Conservation (phyloP, 2,797 vertebrate species). For the Sebastes vulpes region DNA sequence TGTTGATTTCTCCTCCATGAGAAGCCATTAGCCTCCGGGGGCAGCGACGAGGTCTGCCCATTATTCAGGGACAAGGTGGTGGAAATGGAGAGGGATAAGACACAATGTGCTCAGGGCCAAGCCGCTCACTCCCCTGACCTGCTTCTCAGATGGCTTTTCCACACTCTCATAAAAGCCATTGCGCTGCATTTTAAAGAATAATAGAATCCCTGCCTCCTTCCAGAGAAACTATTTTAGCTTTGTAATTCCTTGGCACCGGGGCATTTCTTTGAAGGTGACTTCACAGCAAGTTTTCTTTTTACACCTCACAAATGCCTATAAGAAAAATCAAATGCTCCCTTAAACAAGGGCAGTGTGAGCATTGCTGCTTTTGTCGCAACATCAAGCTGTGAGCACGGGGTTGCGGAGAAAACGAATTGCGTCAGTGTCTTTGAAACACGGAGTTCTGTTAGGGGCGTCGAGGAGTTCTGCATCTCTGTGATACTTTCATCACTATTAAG, state of each 20-base stretch:
- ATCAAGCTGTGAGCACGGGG: conserved; percentile 46
- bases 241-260: conserved; percentile 83
- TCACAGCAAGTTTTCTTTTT: conserved; percentile 81
- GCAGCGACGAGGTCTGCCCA: conserved; percentile 85
- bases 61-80: conserved; percentile 86
- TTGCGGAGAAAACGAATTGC: conserved; percentile 37
- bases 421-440: conserved; percentile 46
- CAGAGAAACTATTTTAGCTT: conserved; percentile 85
- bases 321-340: conserved; percentile 75
- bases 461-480: conserved; percentile 24
- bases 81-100: conserved; percentile 87
- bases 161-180: conserved; percentile 84
- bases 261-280: conserved; percentile 88
- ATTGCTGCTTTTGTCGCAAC: conserved; percentile 50
- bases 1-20: conserved; percentile 87
- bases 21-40: conserved; percentile 90
- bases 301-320: conserved; percentile 72
- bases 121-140: conserved; percentile 81
- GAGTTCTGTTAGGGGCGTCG: conserved; percentile 32
- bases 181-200: conserved; percentile 89
- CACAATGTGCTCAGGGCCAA: conserved; percentile 85
- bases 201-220: conserved; percentile 85
- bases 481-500: conserved; percentile 35
- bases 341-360: conserved; percentile 64
- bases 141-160: conserved; percentile 88